Conservation (phyloP, 2,113 vertebrate genomes). For the Lamprologus ornatipinnis region DNA sequence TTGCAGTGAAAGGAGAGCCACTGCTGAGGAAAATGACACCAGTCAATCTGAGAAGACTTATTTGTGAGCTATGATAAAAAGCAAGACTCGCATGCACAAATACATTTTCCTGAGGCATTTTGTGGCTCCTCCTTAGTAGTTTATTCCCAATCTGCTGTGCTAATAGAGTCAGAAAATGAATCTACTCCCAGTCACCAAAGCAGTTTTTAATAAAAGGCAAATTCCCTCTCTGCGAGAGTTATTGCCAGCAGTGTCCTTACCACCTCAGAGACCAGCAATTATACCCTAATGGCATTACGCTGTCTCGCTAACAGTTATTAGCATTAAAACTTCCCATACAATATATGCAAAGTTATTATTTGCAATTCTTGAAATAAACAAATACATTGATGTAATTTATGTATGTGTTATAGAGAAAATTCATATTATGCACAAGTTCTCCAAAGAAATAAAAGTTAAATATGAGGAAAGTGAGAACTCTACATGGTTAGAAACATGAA, state of each 20-base stretch:
- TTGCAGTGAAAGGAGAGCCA: background rate
- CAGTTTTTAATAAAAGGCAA: constrained; percentile 70
- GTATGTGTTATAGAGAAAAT: background rate
- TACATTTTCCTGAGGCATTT: constrained; percentile 16
- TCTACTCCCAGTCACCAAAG: constrained; percentile 64
- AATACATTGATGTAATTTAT: constrained; percentile 6
- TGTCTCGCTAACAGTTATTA: constrained; percentile 50
- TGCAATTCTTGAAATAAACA: constrained; percentile 19
- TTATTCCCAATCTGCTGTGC: constrained; percentile 44
- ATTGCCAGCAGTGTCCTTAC: constrained; percentile 64
- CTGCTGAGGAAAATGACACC: background rate
- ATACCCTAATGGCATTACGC: constrained; percentile 53
- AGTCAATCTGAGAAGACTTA: background rate
- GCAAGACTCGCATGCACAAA: background rate
- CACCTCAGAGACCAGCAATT: constrained; percentile 49
- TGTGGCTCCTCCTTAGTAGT: constrained; percentile 1
- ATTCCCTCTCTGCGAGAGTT: constrained; percentile 40
- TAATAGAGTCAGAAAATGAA: constrained; percentile 70
- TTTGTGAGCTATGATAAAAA: constrained; percentile 7
- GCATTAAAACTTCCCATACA: constrained; percentile 32
- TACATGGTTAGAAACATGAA: constrained; percentile 7
- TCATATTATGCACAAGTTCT: background rate
- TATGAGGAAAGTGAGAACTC: background rate
- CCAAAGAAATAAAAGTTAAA: background rate
- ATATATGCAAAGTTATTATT: constrained; percentile 33